Base-by-base conservation (phyloP, 2,113 vertebrate genomes). In the Apus apus region DNA sequence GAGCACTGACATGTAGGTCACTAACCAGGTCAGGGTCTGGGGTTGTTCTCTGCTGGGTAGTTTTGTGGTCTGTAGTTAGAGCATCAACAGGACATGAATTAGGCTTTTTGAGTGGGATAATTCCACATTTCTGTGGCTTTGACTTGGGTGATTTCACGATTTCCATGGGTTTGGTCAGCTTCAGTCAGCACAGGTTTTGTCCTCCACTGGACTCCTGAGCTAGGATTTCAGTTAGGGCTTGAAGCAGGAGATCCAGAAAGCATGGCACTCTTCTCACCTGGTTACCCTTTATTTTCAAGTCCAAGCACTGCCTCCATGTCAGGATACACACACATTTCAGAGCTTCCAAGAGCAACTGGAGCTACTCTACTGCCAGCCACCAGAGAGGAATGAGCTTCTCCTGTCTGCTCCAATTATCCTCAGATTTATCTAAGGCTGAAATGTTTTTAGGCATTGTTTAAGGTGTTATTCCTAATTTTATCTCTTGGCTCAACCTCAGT, bases 341-440 rank as follows among this genome's bases (percentile, higher is more conserved):
- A 14, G 15, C 17, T 7, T n/a, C n/a, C 0, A 2, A 11, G 23
- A 71, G 36, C 32, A 29, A 25, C 36, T 32, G 71, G 61, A 82
- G n/a, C 40, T 1, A 1, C 10, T 5, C 1, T 18, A 8, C 32
- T 46, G 32, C 40, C 50, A 74, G 32, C 19, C 36, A 6, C 36
- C 1, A 1, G 34, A 64, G 38, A 3, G 14, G 56, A 73, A 46
- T 1, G 3, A 46, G 21, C 67, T 77, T 56, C 56, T 68, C 43
- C 46, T 2, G 0, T 21, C 5, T 72, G 27, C 23, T 58, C 2
- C 4, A 1, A 2, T 48, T 83, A 43, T 22, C 13, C 4, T 2
- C 1, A 2, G 19, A 25, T 79, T 85, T 62, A 61, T 43, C 61
- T 48, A 23, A 56, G 17, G 32, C n/a, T 89, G 61, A 78, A 85